Percentiles rank a stretch among this genome's conserved stretches.
Evolutionary conservation across 2,888 invertebrate species (phyloP).

Genomic region (Amphimallon solstitiale): DNA sequence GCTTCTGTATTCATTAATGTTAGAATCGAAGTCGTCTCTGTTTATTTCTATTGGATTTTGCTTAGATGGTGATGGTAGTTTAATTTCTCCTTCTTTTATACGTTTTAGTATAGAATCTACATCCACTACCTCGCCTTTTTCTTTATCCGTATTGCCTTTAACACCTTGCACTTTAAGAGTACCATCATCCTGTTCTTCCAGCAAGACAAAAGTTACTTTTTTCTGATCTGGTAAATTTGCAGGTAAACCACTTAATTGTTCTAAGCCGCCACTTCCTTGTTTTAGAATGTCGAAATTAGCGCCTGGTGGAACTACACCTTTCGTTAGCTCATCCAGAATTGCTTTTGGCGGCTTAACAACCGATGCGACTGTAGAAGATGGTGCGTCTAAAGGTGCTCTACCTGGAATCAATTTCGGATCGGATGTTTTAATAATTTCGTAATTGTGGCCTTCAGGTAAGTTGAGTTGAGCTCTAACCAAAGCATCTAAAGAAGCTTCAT

Average conservation of each 20-base stretch:
- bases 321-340: slow-evolving; percentile 81
- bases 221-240: slow-evolving; percentile 73
- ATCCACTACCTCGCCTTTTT: slow-evolving; percentile 74
- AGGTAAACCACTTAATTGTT: slow-evolving; percentile 72
- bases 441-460: slow-evolving; percentile 32
- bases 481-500: slow-evolving; percentile 54
- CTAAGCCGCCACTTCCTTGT: slow-evolving; percentile 78
- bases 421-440: slow-evolving; percentile 29
- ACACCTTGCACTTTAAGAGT: slow-evolving; percentile 87
- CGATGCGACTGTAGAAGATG: slow-evolving; percentile 64
- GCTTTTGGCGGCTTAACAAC: slow-evolving; percentile 69
- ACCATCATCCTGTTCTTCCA: slow-evolving; percentile 88
- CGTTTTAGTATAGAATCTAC: slow-evolving; percentile 83
- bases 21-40: slow-evolving; percentile 44
- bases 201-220: slow-evolving; percentile 86
- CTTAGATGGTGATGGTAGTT: slow-evolving; percentile 73
- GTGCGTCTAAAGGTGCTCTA: slow-evolving; percentile 54
- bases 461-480: slow-evolving; percentile 46
- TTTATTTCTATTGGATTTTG: slow-evolving; percentile 9
- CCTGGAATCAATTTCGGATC: slow-evolving; percentile 30
- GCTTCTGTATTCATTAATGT: slow-evolving; percentile 49
- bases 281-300: slow-evolving; percentile 84
- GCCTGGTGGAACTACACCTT: slow-evolving; percentile 80
- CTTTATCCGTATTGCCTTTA: slow-evolving; percentile 79
- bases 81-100: slow-evolving; percentile 84